phyloP scores from a whole-genome alignment of 1,140 invertebrate genomes.

The Colletes gigas region DNA sequence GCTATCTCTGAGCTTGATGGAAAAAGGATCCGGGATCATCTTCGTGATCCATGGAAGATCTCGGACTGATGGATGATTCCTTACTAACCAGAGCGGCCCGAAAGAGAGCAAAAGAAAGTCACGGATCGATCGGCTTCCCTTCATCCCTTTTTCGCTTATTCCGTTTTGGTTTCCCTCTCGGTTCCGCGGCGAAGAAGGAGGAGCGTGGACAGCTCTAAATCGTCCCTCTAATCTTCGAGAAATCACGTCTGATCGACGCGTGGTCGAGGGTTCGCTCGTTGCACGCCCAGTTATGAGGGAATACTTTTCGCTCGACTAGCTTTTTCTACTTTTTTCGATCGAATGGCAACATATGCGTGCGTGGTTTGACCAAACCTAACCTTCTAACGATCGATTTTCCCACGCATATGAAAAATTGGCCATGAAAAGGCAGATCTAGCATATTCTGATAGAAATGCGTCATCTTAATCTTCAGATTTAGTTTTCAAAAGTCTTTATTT shows the following conservation, averaged over 20 bases:
- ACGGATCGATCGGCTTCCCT: slow-evolving; percentile 40
- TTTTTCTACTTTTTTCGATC: no score
- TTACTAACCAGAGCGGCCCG: background rate
- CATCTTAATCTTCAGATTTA: no score
- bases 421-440: no score
- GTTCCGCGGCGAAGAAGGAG: background rate
- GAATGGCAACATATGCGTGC: no score
- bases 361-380: no score
- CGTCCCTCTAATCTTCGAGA: slow-evolving; percentile 32
- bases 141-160: slow-evolving; percentile 1
- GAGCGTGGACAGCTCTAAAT: slow-evolving; percentile 1
- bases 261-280: slow-evolving; percentile 46
- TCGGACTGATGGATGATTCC: slow-evolving; percentile 38
- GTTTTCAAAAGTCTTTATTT: no score
- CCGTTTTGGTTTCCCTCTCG: background rate
- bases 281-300: background rate
- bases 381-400: no score
- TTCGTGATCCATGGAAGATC: slow-evolving; percentile 32
- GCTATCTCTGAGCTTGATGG: slow-evolving; percentile 21
- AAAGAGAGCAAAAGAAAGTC: background rate
- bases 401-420: no score
- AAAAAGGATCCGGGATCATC: slow-evolving; percentile 54
- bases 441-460: no score
- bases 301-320: no score
- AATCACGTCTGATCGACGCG: slow-evolving; percentile 50